Evolutionary conservation across 1,140 invertebrate species (phyloP).

Genomic region (Drosophila pseudoobscura): DNA sequence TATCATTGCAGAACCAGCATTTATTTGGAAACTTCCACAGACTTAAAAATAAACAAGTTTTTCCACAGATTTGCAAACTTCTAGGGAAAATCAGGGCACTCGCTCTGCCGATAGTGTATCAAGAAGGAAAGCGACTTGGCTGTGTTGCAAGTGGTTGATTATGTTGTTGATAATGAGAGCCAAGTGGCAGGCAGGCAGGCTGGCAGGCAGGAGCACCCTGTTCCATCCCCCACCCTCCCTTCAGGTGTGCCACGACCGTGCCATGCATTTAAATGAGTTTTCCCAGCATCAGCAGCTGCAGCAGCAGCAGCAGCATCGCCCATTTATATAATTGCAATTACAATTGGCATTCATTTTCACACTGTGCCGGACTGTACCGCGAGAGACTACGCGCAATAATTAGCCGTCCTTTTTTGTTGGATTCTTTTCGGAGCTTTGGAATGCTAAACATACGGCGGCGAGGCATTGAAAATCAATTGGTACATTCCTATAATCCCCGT

Average conservation of each 20-base stretch:
- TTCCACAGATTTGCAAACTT: too few relatives aligned
- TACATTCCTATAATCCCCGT: slow-evolving; percentile 19
- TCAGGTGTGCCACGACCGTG: slow-evolving; percentile 14
- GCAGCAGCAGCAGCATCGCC: slow-evolving; percentile 7
- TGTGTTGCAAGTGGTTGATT: slow-evolving; percentile 64
- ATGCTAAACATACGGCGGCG: slow-evolving; percentile 18
- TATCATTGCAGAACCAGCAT: too few relatives aligned
- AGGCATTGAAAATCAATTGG: slow-evolving; percentile 35
- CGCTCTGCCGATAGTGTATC: too few relatives aligned
- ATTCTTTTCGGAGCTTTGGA: background rate
- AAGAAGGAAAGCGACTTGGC: slow-evolving; percentile 11
- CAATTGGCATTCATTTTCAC: slow-evolving; percentile 47
- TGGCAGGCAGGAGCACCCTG: background rate
- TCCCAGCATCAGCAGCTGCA: slow-evolving; percentile 3
- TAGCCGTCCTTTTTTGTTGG: slow-evolving; percentile 30
- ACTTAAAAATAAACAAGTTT: too few relatives aligned
- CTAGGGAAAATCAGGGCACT: too few relatives aligned
- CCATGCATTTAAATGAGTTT: slow-evolving; percentile 71
- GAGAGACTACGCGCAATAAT: slow-evolving; percentile 35
- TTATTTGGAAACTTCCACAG: too few relatives aligned
- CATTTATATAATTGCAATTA: slow-evolving; percentile 56
- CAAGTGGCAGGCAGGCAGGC: slow-evolving; percentile 33
- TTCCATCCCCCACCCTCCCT: background rate
- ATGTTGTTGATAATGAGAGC: slow-evolving; percentile 75
- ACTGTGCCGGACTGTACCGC: slow-evolving; percentile 4